A percentile compares a stretch with the other conserved stretches of the same genome.
Evolutionary conservation across 2,113 vertebrate species (phyloP).

Genomic region (Leucopsar rothschildi): DNA sequence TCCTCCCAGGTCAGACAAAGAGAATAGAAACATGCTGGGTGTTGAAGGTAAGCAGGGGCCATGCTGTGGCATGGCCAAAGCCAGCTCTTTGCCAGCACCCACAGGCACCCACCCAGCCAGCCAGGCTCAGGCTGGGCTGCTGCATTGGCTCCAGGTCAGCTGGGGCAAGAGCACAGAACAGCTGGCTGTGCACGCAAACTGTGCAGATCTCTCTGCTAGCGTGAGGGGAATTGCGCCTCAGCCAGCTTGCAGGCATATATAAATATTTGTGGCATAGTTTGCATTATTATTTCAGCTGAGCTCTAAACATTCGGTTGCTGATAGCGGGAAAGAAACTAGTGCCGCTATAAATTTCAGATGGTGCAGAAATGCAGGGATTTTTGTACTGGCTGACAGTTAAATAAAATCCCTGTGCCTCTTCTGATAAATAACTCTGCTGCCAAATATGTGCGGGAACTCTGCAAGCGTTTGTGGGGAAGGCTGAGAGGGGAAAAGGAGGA

Average conservation of each 20-base stretch:
- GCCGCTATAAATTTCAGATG: conserved; percentile 52
- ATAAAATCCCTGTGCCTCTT: conserved; percentile 16
- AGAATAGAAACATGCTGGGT: neutral
- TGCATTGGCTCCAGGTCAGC: neutral
- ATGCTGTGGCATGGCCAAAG: neutral
- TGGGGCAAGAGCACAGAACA: neutral
- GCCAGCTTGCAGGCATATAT: neutral
- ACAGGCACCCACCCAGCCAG: neutral
- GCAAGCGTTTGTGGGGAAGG: neutral
- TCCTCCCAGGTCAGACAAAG: neutral
- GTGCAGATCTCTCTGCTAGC: neutral
- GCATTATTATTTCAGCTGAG: conserved; percentile 68
- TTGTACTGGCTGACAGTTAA: conserved; percentile 20
- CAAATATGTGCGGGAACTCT: neutral
- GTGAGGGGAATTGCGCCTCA: neutral
- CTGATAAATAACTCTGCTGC: conserved; percentile 58
- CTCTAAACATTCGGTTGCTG: conserved; percentile 67
- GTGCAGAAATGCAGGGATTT: neutral
- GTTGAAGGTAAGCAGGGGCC: conserved; percentile 7
- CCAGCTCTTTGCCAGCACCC: neutral
- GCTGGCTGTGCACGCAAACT: neutral
- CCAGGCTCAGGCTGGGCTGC: neutral
- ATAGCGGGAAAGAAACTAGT: conserved; percentile 59
- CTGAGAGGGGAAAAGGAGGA: neutral
- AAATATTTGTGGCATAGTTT: conserved; percentile 69